phyloP scores from a whole-genome alignment of 1,140 invertebrate genomes.

The Bombus ignitus region DNA sequence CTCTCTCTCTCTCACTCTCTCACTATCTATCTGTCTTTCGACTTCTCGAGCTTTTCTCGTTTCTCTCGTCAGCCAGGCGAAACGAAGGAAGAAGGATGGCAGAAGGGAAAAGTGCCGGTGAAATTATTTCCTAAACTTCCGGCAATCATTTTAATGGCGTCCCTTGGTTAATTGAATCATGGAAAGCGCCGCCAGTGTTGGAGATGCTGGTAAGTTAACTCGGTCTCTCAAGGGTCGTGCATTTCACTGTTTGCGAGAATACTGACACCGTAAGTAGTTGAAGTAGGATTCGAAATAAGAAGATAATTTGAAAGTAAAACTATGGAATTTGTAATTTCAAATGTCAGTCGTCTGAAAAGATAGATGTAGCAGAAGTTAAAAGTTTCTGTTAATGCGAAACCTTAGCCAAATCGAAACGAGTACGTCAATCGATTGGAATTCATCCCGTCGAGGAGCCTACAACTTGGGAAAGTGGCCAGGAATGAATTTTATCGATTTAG shows the following conservation, averaged over 20 bases:
- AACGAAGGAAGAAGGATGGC: background rate
- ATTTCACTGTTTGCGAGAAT: too few species aligned
- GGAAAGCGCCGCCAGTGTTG: background rate
- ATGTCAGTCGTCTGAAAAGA: too few species aligned
- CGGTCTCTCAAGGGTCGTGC: too few species aligned
- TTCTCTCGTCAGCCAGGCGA: background rate
- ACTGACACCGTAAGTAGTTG: too few species aligned
- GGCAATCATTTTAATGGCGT: slow-evolving; percentile 1
- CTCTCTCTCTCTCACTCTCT: too few species aligned
- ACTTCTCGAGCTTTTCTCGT: too few species aligned
- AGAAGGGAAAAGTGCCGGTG: too few species aligned
- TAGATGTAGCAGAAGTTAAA: too few species aligned
- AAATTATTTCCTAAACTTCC: slow-evolving; percentile 10
- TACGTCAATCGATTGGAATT: background rate
- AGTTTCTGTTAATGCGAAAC: too few species aligned
- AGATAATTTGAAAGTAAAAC: background rate
- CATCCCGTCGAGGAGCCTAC: background rate
- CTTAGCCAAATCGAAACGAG: background rate
- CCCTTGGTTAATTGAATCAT: slow-evolving; percentile 21
- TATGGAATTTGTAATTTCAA: background rate
- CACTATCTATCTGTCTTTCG: too few species aligned
- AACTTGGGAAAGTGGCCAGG: background rate
- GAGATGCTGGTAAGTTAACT: too few species aligned
- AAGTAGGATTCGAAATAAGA: too few species aligned
- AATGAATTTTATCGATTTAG: slow-evolving; percentile 17